A percentile compares a stretch with the other conserved stretches of the same genome.
Evolutionary conservation across 2,113 vertebrate genomes (phyloP).

Genomic region (Callorhinus ursinus): DNA sequence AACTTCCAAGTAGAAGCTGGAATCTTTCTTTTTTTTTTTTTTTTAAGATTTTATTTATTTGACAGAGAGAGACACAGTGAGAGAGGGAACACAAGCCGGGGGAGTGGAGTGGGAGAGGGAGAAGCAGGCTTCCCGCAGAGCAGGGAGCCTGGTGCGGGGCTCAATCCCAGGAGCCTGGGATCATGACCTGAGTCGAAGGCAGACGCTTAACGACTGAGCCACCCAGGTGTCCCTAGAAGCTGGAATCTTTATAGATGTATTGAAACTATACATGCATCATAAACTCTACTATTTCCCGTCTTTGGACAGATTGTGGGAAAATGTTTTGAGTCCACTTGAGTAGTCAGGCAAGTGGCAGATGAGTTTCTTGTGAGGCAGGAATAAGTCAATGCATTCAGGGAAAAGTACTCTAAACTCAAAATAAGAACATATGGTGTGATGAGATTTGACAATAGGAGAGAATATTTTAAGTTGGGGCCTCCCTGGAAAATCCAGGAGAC

Average conservation of each 20-base stretch:
- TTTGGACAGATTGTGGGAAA: neutral
- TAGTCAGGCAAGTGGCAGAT: neutral
- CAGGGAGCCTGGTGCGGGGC: too few relatives aligned
- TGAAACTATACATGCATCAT: neutral
- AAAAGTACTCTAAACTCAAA: conserved; percentile 16
- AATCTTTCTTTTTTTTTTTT: neutral
- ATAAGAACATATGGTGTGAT: neutral
- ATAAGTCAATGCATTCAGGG: neutral
- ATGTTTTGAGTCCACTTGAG: neutral
- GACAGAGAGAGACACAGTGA: too few relatives aligned
- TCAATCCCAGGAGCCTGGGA: too few relatives aligned
- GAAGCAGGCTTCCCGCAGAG: too few relatives aligned
- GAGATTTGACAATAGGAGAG: neutral
- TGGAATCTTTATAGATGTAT: neutral
- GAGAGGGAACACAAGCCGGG: too few relatives aligned
- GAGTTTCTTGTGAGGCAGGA: conserved; percentile 22
- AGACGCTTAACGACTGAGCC: too few relatives aligned
- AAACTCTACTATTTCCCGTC: neutral
- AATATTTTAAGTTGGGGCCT: neutral
- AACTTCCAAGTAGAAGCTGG: neutral
- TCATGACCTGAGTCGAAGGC: too few relatives aligned
- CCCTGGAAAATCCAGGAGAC: neutral
- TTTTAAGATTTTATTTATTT: too few relatives aligned
- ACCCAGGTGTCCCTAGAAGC: neutral
- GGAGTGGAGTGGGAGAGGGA: too few relatives aligned